Evolutionary conservation across 1,140 invertebrate species (phyloP), one percentile per base, ranked within the genome.

Genomic region (Procambarus clarkii): DNA sequence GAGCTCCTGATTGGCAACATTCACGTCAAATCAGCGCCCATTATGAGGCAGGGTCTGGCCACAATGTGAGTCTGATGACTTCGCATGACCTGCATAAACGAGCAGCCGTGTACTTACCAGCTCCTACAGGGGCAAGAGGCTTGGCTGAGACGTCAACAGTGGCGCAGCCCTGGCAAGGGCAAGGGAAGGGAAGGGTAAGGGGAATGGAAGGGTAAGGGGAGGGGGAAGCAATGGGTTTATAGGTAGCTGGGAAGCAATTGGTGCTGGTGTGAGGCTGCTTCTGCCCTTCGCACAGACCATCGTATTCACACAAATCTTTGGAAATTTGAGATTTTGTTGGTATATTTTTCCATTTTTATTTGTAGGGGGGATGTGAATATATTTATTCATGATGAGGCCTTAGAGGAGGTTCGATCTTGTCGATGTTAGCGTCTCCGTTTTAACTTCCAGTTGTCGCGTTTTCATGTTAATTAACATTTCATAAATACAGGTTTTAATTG

Each of bases 1-100:
- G 85, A 84, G 91, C 79, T 18, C 48, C 91, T 92, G 91, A 92
- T 92, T 92, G 91, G 91, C 91, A 87, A 92, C 91, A 92, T 92
- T 92, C 91, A 92, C 91, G 91, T 92, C 85, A 92, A 92, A 92
- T 92, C 91, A 92, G 86, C 48, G 86, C 74, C 91, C 86, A 92
- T 92, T 92, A 92, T 92, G 91, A 92, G 86, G 46, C 71, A 69
- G 64, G 74, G 85, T 84, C 85, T 81, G 78, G 79, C 91, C 91
- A 92, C 91, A 92, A 92, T 92, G 91, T 76, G 69, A n/a, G 79
- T 58, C 91, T 92, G 91, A 92, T 92, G 91, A 92, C 91, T 81
- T 60, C 71, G 91, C 91, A 87, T 92, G 91, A 92, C 91, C 91
- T 88, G 91, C 91, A 92, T 92, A 92, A 91, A 84, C 88, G 81